Evolutionary conservation across 1,140 invertebrate genomes (phyloP).

Genomic region (Araneus ventricosus): DNA sequence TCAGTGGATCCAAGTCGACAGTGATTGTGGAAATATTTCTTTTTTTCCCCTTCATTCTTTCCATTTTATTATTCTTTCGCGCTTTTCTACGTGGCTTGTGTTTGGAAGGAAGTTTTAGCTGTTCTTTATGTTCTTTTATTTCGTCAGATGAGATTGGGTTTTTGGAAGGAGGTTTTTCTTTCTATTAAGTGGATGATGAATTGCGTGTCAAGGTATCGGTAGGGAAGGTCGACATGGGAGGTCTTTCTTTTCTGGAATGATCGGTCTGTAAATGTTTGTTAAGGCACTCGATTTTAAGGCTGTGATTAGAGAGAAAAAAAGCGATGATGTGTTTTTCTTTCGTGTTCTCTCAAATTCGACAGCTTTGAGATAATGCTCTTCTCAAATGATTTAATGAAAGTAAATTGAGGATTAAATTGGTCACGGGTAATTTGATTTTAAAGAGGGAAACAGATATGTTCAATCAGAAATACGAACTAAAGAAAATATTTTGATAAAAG

Average conservation of each 20-base stretch:
- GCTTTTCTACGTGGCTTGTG: not conserved
- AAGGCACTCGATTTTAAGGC: not conserved
- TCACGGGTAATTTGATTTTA: not conserved
- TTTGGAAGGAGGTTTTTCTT: constrained; percentile 19
- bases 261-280: constrained; percentile 30
- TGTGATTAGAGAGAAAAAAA: not conserved
- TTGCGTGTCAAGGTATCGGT: constrained; percentile 50
- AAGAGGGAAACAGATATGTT: not conserved
- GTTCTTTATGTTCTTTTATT: constrained; percentile 18
- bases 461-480: not conserved
- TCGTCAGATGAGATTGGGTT: constrained; percentile 32
- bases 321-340: not conserved
- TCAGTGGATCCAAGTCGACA: constrained; percentile 48
- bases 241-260: constrained; percentile 23
- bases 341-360: not conserved
- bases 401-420: not conserved
- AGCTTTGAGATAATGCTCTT: not conserved
- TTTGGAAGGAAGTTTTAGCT: constrained; percentile 10
- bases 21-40: constrained; percentile 54
- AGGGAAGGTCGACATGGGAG: not conserved
- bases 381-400: not conserved
- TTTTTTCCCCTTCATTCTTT: not conserved
- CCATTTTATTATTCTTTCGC: not conserved
- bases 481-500: too few relatives aligned
- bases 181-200: constrained; percentile 58